Evolutionary conservation across 2,797 vertebrate genomes (phyloP).

Genomic region (Spinibarbus caldwelli): DNA sequence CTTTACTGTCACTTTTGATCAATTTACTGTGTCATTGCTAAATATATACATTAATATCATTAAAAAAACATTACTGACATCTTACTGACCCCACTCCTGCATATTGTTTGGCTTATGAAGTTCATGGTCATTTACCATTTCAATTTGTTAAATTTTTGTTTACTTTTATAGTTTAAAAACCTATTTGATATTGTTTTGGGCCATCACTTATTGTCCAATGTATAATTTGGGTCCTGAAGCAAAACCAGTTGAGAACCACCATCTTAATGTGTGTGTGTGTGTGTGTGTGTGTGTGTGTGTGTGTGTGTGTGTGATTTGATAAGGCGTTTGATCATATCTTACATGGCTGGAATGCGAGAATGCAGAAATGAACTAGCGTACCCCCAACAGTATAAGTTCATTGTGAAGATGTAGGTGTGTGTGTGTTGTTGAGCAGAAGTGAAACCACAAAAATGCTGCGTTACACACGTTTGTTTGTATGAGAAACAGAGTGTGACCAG

Average conservation of each 20-base stretch:
- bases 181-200: background rate
- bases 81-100: background rate
- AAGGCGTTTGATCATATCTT: slow-evolving; percentile 63
- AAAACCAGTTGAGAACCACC: background rate
- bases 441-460: slow-evolving; percentile 29
- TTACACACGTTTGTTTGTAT: slow-evolving; percentile 49
- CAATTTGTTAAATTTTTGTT: background rate
- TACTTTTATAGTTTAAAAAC: background rate
- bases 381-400: slow-evolving; percentile 37
- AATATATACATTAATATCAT: background rate
- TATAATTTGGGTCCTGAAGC: slow-evolving; percentile 1
- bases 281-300: too few species aligned
- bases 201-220: background rate
- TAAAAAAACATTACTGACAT: background rate
- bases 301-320: slow-evolving; percentile 67
- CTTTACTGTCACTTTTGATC: too few species aligned
- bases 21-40: background rate
- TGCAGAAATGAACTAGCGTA: slow-evolving; percentile 64
- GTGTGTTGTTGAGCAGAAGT: background rate
- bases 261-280: background rate
- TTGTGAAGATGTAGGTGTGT: background rate
- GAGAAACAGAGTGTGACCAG: slow-evolving; percentile 47
- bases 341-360: slow-evolving; percentile 73
- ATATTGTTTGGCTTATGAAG: background rate
- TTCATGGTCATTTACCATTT: background rate